Evolutionary conservation across 2,797 vertebrate genomes (phyloP).

Genomic region (Microchirus variegatus): DNA sequence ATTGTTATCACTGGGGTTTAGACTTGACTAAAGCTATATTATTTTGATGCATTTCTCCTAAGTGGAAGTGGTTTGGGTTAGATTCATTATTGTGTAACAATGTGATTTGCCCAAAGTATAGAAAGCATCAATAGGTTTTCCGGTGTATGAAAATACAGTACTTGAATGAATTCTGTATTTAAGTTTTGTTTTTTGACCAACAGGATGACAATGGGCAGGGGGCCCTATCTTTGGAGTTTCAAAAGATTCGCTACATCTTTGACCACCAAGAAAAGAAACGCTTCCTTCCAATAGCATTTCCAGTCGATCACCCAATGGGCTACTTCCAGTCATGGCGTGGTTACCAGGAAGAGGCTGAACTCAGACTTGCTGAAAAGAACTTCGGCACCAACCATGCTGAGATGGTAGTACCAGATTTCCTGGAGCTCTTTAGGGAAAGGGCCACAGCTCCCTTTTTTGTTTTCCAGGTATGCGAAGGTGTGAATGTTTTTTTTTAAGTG

Average conservation of each 20-base stretch:
- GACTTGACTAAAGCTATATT: neutral
- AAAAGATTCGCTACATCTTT: slow-evolving; percentile 93
- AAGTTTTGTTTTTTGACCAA: slow-evolving; percentile 20
- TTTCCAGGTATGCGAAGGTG: slow-evolving; percentile 86
- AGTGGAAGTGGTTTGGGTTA: neutral
- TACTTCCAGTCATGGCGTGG: slow-evolving; percentile 91
- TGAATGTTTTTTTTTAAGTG: neutral
- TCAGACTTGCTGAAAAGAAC: slow-evolving; percentile 88
- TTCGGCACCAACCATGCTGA: slow-evolving; percentile 94
- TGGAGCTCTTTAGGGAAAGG: slow-evolving; percentile 94
- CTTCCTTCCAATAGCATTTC: slow-evolving; percentile 90
- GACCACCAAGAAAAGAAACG: slow-evolving; percentile 85
- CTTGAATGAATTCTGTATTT: neutral
- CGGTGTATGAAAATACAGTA: neutral
- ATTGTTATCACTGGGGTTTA: too few relatives aligned
- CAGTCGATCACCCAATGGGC: slow-evolving; percentile 82
- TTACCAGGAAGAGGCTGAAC: slow-evolving; percentile 91
- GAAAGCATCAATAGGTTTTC: neutral
- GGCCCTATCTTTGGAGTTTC: slow-evolving; percentile 92
- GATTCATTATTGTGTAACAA: too few relatives aligned
- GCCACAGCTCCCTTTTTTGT: slow-evolving; percentile 98
- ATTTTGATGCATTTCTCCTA: neutral
- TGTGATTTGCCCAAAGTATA: too few relatives aligned
- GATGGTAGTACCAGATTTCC: slow-evolving; percentile 97
- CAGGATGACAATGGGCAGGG: slow-evolving; percentile 87